Conservation (phyloP, 64 coral and sea anemone species). For the Pocillopora verrucosa region DNA sequence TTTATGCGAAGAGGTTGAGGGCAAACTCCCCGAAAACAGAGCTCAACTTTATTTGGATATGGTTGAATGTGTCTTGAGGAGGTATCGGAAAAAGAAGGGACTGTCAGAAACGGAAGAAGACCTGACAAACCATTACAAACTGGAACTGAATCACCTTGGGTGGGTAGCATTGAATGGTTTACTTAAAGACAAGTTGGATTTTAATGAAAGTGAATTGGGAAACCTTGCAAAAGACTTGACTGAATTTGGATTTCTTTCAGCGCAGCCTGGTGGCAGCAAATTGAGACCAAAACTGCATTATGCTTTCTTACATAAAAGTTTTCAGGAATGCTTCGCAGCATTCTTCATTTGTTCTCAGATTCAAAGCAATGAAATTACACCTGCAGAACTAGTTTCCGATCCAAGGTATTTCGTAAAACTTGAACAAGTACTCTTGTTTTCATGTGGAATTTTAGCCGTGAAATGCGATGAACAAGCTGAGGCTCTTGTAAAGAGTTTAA, state of each 20-base stretch:
- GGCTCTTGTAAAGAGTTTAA: not conserved
- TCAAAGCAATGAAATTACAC: not conserved
- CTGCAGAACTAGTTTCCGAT: not conserved
- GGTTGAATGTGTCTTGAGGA: not conserved
- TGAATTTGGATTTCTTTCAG: conserved; percentile 15
- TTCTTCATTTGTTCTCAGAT: not conserved
- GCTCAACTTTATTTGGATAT: conserved; percentile 2
- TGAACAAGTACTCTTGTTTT: conserved; percentile 8
- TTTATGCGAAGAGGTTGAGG: conserved; percentile 1
- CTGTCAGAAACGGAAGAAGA: not conserved
- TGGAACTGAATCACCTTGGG: not conserved
- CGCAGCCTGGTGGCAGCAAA: not conserved
- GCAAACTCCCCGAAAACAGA: not conserved
- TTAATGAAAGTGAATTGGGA: not conserved
- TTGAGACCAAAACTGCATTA: not conserved
- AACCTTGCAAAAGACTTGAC: not conserved
- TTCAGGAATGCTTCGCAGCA: conserved; percentile 27
- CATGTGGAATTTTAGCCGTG: not conserved
- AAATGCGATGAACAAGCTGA: not conserved
- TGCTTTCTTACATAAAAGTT: conserved; percentile 8
- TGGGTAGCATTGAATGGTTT: not conserved
- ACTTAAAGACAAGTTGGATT: not conserved
- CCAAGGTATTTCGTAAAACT: not conserved
- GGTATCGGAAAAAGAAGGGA: not conserved
- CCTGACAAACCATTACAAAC: not conserved